Evolutionary conservation across 2,888 invertebrate genomes (phyloP).

Genomic region (Xanthia icteritia): DNA sequence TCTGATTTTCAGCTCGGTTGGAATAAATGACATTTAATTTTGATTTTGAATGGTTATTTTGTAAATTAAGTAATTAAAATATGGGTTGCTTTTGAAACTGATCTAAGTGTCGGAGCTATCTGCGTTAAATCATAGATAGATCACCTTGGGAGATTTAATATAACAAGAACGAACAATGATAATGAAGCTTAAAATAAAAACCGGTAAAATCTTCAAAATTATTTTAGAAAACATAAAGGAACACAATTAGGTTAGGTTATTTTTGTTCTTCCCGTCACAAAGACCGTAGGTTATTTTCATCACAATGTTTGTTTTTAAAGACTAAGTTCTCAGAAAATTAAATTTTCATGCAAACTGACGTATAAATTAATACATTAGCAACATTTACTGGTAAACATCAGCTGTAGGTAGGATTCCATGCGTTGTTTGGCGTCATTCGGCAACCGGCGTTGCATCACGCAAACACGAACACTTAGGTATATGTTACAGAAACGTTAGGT

Average conservation of each 20-base stretch:
- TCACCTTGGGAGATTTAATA: neutral
- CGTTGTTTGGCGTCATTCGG: slow-evolving; percentile 57
- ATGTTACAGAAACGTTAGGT: slow-evolving; percentile 69
- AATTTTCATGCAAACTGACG: slow-evolving; percentile 12
- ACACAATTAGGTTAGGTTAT: neutral
- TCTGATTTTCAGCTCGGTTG: neutral
- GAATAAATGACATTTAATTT: neutral
- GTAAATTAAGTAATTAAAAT: neutral
- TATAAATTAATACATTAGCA: slow-evolving; percentile 32
- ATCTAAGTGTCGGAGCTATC: neutral
- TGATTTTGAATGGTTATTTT: neutral
- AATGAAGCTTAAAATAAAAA: neutral
- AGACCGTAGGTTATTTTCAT: slow-evolving; percentile 10
- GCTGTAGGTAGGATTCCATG: slow-evolving; percentile 38
- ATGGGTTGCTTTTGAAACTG: neutral
- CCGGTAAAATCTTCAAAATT: neutral
- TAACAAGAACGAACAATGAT: neutral
- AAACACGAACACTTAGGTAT: slow-evolving; percentile 77
- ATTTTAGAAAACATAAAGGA: neutral
- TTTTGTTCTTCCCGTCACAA: neutral
- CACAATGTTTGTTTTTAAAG: slow-evolving; percentile 23
- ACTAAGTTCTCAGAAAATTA: slow-evolving; percentile 23
- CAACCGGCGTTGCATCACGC: slow-evolving; percentile 76
- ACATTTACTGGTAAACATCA: slow-evolving; percentile 36
- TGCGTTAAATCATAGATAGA: too few species aligned